Evolutionary conservation across 1,140 invertebrate species (phyloP).

Genomic region (Stegodyphus mimosarum): DNA sequence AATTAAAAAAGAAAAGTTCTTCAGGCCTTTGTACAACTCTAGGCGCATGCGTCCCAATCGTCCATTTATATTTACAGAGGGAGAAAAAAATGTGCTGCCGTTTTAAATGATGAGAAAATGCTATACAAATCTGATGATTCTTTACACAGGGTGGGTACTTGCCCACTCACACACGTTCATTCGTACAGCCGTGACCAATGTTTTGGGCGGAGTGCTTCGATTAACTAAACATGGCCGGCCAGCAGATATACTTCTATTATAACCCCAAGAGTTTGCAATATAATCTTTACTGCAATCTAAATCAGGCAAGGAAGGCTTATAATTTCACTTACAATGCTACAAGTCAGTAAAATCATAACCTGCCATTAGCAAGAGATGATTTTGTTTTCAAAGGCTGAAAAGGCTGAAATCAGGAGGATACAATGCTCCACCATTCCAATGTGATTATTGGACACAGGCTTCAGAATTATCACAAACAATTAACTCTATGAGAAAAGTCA

Average conservation of each 20-base stretch:
- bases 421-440: background rate
- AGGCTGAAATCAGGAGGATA: constrained; percentile 1
- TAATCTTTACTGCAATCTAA: background rate
- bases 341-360: background rate
- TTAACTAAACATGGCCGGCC: constrained; percentile 34
- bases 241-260: background rate
- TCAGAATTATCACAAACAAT: constrained; percentile 8
- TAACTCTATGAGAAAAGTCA: constrained; percentile 28
- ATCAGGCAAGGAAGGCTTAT: background rate
- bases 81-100: constrained; percentile 54
- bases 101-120: constrained; percentile 13
- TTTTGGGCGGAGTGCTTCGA: constrained; percentile 59
- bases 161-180: background rate
- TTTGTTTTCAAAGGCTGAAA: background rate
- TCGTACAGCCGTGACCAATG: constrained; percentile 22
- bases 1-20: constrained; percentile 25
- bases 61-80: constrained; percentile 58
- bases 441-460: no score
- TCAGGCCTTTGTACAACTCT: constrained; percentile 49
- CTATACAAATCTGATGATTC: constrained; percentile 15
- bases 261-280: background rate
- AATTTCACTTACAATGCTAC: background rate
- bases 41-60: constrained; percentile 16
- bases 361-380: background rate
- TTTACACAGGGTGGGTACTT: constrained; percentile 7